Conservation (phyloP, 2,797 vertebrate species). For the Sebastes itinus region DNA sequence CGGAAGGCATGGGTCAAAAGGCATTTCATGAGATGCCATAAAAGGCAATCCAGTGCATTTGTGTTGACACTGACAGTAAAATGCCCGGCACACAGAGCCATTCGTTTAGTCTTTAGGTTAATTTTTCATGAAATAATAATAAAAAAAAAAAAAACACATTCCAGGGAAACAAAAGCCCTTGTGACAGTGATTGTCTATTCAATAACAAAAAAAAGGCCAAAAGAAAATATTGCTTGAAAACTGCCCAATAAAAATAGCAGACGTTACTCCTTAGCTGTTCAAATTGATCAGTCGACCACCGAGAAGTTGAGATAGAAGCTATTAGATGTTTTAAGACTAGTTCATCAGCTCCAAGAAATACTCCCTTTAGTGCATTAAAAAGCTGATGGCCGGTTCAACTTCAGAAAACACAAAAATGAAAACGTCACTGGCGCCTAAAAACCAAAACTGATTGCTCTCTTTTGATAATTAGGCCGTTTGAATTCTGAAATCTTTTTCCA, state of each 20-base stretch:
- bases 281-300: conserved; percentile 59
- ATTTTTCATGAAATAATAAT: conserved; percentile 61
- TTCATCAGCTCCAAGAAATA: conserved; percentile 60
- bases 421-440: conserved; percentile 52
- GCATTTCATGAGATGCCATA: conserved; percentile 82
- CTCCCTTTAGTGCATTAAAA: conserved; percentile 54
- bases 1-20: conserved; percentile 84
- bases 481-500: conserved; percentile 61
- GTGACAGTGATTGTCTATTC: conserved; percentile 87
- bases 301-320: conserved; percentile 58
- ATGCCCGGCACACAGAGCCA: conserved; percentile 81
- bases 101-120: conserved; percentile 79
- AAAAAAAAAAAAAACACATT: conserved; percentile 68
- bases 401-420: conserved; percentile 25
- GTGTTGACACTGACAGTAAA: conserved; percentile 80
- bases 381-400: conserved; percentile 57
- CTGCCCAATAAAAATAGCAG: conserved; percentile 71
- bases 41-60: conserved; percentile 82
- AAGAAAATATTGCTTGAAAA: conserved; percentile 82
- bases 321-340: conserved; percentile 69
- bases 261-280: conserved; percentile 57
- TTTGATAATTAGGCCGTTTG: conserved; percentile 67
- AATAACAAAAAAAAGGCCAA: conserved; percentile 71
- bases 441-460: conserved; percentile 55
- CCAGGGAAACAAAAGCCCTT: conserved; percentile 87